phyloP scores from a whole-genome alignment of 2,888 invertebrate species.

The Papilio elwesi region DNA sequence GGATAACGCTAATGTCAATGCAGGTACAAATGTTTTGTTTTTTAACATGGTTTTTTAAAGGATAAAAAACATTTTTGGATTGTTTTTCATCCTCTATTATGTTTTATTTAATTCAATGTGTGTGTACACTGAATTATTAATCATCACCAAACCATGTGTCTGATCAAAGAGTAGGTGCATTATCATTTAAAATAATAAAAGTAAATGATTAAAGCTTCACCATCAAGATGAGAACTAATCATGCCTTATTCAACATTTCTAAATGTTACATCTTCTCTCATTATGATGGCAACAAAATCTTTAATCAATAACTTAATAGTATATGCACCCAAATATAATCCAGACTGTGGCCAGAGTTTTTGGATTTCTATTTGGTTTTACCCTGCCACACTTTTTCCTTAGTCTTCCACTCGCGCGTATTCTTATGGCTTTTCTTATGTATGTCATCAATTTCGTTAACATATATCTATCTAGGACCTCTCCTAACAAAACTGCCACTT shows the following conservation, averaged over 20 bases:
- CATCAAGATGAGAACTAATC: not conserved
- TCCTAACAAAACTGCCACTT: not conserved
- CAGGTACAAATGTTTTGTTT: slow-evolving; percentile 39
- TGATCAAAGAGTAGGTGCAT: not conserved
- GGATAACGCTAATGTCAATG: slow-evolving; percentile 47
- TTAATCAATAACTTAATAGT: too few species aligned
- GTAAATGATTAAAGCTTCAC: not conserved
- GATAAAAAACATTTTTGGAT: not conserved
- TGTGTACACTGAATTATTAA: slow-evolving; percentile 15
- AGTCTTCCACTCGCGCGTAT: too few species aligned
- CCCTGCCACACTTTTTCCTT: too few species aligned
- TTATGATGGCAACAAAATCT: too few species aligned
- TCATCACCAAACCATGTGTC: slow-evolving; percentile 13
- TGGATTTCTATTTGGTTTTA: too few species aligned
- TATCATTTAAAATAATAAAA: not conserved
- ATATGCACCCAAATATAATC: too few species aligned
- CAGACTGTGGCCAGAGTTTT: too few species aligned
- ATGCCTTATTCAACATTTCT: not conserved
- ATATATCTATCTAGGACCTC: not conserved
- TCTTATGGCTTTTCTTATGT: too few species aligned
- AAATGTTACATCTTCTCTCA: not conserved
- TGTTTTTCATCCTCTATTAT: slow-evolving; percentile 4
- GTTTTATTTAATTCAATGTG: slow-evolving; percentile 3
- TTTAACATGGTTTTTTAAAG: slow-evolving; percentile 1
- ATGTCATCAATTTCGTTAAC: too few species aligned